Base-by-base conservation (phyloP, 2,888 invertebrate species). In the Hesperia comma region DNA sequence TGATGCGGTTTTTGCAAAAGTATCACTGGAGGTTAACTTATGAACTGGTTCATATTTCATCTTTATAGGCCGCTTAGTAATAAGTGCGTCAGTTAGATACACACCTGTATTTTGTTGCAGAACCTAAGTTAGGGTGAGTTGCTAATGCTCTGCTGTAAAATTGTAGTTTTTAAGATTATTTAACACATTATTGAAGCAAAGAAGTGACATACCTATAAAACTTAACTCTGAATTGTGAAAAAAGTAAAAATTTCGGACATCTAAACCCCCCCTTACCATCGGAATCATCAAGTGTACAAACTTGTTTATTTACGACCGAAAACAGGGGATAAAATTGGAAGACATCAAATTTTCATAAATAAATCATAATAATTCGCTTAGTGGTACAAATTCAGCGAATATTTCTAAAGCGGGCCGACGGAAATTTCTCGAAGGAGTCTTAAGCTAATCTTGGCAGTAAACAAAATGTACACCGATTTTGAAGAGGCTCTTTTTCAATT, bases 381-480 rank as follows among this genome's bases (percentile, higher is more conserved):
- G 61, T 69, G 46, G 43, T 46, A 53, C 15, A 57, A 66, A 67
- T 55, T 69, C 61, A 51, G 53, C 54, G 41, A 53, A 61, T 68
- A 71, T 67, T 66, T 57, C 37, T 54, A 40, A 58, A 69, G 67
- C 61, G 62, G 55, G 64, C 55, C 43, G 68, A 69, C 62, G 61
- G 60, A 63, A 69, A 56, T 70, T 72, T 66, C 69, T 60, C 55
- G 53, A 54, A 61, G 53, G 49, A 70, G 63, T 71, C 75, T 71
- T 70, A 71, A 75, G 71, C 73, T 77, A 77, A 77, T 79, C 76
- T 76, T 75, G 74, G 77, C 68, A 77, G 81, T 79, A 79, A 82
- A 79, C 75, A 82, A 81, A 83, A 79, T 77, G 75, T 71, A 57
- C 74, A 77, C 75, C 72, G 68, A 70, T 73, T 75, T 64, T 63